Percentiles rank a stretch among this genome's conserved stretches.
phyloP scores from a whole-genome alignment of 1,140 invertebrate species.

The Oreohelix idahoensis region DNA sequence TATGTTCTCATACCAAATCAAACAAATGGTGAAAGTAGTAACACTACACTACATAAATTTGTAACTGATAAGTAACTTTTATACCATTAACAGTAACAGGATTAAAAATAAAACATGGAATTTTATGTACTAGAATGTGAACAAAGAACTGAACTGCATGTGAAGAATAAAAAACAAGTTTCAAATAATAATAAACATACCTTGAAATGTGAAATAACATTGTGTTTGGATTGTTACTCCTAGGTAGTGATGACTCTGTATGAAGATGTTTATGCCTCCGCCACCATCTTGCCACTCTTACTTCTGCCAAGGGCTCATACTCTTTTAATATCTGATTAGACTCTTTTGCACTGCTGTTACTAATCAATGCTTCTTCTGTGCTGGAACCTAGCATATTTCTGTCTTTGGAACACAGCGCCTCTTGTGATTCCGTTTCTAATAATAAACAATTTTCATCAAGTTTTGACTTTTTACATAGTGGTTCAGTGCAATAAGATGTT shows the following conservation, averaged over 20 bases:
- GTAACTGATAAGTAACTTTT: too few species aligned
- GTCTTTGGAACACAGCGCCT: background rate
- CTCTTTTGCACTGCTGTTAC: background rate
- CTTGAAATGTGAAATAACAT: slow-evolving; percentile 13
- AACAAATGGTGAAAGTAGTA: too few species aligned
- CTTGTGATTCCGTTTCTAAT: background rate
- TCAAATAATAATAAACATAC: background rate
- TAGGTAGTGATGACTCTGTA: background rate
- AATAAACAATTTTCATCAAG: background rate
- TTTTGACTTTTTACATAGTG: background rate
- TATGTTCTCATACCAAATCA: too few species aligned
- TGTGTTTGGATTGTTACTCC: slow-evolving; percentile 2
- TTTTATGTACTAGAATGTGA: too few species aligned
- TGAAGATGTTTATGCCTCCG: background rate
- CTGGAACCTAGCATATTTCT: background rate
- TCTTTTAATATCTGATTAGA: background rate
- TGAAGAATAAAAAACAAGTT: too few species aligned
- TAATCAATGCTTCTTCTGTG: background rate
- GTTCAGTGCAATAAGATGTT: background rate
- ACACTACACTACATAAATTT: too few species aligned
- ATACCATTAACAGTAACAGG: too few species aligned
- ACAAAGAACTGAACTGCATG: too few species aligned
- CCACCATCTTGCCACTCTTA: slow-evolving; percentile 32
- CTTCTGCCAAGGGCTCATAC: background rate
- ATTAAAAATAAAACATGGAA: too few species aligned